phyloP scores from a whole-genome alignment of 2,113 vertebrate genomes.

The Dromaius novaehollandiae region DNA sequence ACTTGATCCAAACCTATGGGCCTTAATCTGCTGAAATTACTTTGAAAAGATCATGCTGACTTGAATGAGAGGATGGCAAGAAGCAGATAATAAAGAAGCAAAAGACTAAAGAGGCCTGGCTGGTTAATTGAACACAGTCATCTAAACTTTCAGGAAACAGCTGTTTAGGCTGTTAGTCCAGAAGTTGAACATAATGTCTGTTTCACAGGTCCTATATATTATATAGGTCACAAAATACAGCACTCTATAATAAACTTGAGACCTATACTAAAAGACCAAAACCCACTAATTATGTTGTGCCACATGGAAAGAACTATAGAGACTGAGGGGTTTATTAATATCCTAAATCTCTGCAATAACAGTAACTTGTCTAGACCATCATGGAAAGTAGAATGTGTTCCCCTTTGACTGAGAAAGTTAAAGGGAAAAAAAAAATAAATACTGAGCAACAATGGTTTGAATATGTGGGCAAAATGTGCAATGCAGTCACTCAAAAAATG shows the following conservation, averaged over 20 bases:
- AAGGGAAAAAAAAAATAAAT: accelerated
- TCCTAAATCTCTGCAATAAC: not conserved
- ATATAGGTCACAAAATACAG: not conserved
- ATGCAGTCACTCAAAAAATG: not conserved
- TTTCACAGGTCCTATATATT: not conserved
- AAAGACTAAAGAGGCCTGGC: not conserved
- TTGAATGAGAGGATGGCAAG: not conserved
- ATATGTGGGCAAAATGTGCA: not conserved
- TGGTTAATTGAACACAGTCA: not conserved
- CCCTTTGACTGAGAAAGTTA: not conserved
- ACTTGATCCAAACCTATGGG: not conserved
- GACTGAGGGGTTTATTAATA: not conserved
- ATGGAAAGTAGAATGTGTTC: not conserved
- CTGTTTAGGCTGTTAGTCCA: not conserved
- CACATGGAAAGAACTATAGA: not conserved
- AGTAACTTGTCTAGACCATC: not conserved
- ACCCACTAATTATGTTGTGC: not conserved
- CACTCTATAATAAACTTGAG: not conserved
- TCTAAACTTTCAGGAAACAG: not conserved
- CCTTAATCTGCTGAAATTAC: constrained; percentile 39
- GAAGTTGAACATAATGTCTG: not conserved
- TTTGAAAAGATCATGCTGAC: constrained; percentile 16
- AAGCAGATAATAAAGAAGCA: not conserved
- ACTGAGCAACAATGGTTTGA: not conserved
- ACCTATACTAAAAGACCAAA: not conserved